A percentile compares a stretch with the other conserved stretches of the same genome.
Evolutionary conservation across 2,113 vertebrate species (phyloP).

Genomic region (Sialia sialis): DNA sequence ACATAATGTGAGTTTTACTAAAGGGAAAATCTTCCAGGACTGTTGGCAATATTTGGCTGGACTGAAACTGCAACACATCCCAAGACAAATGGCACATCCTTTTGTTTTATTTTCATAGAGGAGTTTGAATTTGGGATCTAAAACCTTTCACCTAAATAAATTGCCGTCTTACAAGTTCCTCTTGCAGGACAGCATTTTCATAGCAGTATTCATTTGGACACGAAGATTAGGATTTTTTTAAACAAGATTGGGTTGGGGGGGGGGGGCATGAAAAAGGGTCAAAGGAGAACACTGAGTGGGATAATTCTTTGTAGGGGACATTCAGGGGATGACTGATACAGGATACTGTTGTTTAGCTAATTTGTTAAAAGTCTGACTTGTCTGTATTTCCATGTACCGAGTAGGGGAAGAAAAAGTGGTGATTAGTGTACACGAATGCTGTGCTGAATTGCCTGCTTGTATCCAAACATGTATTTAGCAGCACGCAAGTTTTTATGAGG

Average conservation of each 20-base stretch:
- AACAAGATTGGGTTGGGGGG: not conserved
- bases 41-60: conserved; percentile 23
- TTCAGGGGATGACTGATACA: not conserved
- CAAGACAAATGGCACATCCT: conserved; percentile 18
- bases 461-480: conserved; percentile 45
- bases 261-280: not conserved
- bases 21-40: conserved; percentile 29
- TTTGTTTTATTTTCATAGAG: conserved; percentile 42
- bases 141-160: conserved; percentile 26
- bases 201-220: not conserved
- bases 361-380: not conserved
- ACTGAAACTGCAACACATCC: conserved; percentile 18
- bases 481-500: conserved; percentile 28
- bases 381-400: not conserved
- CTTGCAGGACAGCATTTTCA: not conserved
- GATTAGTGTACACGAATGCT: not conserved
- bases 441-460: conserved; percentile 10
- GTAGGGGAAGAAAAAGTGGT: not conserved
- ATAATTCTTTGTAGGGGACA: not conserved
- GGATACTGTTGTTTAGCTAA: not conserved
- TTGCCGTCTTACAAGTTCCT: conserved; percentile 8
- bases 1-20: conserved; percentile 23
- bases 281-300: not conserved
- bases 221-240: not conserved
- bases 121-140: conserved; percentile 22